Conservation (phyloP, 2,797 vertebrate genomes). For the Chanos chanos region DNA sequence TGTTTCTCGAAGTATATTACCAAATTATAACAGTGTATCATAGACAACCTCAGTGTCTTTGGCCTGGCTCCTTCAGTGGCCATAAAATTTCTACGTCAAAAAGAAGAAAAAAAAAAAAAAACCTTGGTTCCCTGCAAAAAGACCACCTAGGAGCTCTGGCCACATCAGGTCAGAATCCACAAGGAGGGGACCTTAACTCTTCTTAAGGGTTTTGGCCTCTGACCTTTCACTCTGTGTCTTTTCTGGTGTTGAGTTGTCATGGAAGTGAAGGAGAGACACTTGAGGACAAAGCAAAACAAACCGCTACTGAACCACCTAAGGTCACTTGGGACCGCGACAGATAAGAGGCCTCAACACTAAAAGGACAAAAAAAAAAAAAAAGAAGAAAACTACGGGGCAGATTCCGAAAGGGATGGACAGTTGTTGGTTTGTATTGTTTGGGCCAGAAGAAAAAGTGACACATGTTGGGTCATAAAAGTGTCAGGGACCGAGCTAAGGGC, state of each 20-base stretch:
- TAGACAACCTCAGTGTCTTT: no score
- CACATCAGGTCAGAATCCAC: conserved; percentile 57
- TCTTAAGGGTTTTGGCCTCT: conserved; percentile 66
- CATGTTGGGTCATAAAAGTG: conserved; percentile 81
- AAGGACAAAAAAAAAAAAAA: conserved; percentile 24
- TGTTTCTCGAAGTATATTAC: no score
- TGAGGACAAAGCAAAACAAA: conserved; percentile 40
- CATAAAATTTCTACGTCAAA: no score
- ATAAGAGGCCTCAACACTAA: conserved; percentile 43
- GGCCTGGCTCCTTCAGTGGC: no score
- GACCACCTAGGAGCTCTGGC: conserved; percentile 53
- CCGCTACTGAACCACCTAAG: conserved; percentile 54
- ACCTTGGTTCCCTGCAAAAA: no score
- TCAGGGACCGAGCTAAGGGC: conserved; percentile 66
- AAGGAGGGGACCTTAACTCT: conserved; percentile 46
- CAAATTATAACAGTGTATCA: no score
- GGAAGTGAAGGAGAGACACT: conserved; percentile 51
- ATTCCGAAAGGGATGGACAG: conserved; percentile 50
- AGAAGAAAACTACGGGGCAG: not conserved
- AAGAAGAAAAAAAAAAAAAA: no score
- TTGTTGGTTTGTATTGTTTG: conserved; percentile 71
- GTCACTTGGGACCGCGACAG: conserved; percentile 43
- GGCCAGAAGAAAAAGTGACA: conserved; percentile 66
- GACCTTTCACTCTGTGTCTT: conserved; percentile 55
- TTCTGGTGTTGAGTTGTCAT: conserved; percentile 31